A percentile compares a stretch with the other conserved stretches of the same genome.
phyloP scores from a whole-genome alignment of 1,140 invertebrate genomes.

The Conus betulinus region DNA sequence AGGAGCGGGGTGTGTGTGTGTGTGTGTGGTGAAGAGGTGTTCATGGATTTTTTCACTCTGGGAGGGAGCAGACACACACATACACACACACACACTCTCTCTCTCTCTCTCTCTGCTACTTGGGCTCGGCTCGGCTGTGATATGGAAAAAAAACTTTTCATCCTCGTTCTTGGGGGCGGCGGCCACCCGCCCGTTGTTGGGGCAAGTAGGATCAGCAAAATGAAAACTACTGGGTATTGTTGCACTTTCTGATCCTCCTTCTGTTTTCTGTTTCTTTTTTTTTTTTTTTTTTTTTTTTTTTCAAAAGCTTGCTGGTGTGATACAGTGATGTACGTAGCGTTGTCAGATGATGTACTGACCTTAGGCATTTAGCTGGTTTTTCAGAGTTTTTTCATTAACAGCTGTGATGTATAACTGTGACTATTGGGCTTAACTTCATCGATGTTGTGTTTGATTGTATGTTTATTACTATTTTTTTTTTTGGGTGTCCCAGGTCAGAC shows the following conservation, averaged over 20 bases:
- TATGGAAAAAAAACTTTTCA: background rate
- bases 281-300: no score
- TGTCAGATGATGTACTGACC: no score
- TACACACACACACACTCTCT: background rate
- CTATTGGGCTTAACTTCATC: background rate
- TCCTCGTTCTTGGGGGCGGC: background rate
- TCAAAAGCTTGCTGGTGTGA: background rate
- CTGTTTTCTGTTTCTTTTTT: no score
- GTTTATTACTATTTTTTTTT: background rate
- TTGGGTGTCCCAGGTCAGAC: background rate
- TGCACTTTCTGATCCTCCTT: background rate
- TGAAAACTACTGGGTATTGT: background rate
- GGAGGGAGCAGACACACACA: conserved; percentile 25
- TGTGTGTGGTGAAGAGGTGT: background rate
- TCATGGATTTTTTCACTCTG: no score
- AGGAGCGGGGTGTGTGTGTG: no score
- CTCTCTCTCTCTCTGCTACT: no score
- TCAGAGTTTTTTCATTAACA: no score
- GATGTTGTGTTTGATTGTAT: background rate
- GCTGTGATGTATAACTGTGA: no score
- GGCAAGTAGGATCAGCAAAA: no score
- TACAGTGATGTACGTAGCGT: background rate
- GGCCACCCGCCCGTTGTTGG: no score
- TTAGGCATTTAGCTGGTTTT: no score
- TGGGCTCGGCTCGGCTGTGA: conserved; percentile 37